phyloP scores from a whole-genome alignment of 1,140 invertebrate genomes.

The Branchinecta lindahli region DNA sequence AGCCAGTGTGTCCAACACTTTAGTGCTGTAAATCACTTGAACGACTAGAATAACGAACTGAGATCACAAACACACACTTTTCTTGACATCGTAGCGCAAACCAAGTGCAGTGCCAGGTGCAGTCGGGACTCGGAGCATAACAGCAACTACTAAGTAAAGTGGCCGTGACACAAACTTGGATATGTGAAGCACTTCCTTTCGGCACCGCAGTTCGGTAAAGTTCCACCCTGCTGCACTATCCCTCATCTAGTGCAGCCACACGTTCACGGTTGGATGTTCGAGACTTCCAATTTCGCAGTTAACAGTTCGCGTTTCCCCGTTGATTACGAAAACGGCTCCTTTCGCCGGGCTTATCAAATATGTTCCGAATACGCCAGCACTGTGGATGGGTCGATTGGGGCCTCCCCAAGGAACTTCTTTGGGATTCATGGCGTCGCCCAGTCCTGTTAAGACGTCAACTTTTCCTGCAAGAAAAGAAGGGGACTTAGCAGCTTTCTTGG shows the following conservation, averaged over 20 bases:
- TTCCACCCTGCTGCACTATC: neutral
- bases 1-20: too few relatives aligned
- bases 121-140: too few relatives aligned
- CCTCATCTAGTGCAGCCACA: slow-evolving; percentile 42
- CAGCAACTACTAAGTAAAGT: neutral
- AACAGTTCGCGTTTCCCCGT: slow-evolving; percentile 52
- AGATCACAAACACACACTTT: too few relatives aligned
- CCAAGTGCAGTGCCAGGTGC: too few relatives aligned
- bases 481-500: too few relatives aligned
- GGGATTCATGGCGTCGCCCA: slow-evolving; percentile 43
- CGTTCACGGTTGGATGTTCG: slow-evolving; percentile 44
- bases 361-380: slow-evolving; percentile 52
- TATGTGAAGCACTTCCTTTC: neutral
- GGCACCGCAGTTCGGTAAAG: neutral
- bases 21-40: too few relatives aligned
- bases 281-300: slow-evolving; percentile 59
- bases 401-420: slow-evolving; percentile 46
- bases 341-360: slow-evolving; percentile 57
- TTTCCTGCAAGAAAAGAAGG: slow-evolving; percentile 36
- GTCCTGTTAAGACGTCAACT: slow-evolving; percentile 61
- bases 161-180: neutral
- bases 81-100: too few relatives aligned
- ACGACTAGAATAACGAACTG: too few relatives aligned
- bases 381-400: slow-evolving; percentile 48
- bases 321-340: slow-evolving; percentile 54